A percentile compares a stretch with the other conserved stretches of the same genome.
These are phyloP conservation scores for Taxidea taxus DNA, from an alignment of 2,113 vertebrate genomes.

Conservation along the genomic window DNA sequence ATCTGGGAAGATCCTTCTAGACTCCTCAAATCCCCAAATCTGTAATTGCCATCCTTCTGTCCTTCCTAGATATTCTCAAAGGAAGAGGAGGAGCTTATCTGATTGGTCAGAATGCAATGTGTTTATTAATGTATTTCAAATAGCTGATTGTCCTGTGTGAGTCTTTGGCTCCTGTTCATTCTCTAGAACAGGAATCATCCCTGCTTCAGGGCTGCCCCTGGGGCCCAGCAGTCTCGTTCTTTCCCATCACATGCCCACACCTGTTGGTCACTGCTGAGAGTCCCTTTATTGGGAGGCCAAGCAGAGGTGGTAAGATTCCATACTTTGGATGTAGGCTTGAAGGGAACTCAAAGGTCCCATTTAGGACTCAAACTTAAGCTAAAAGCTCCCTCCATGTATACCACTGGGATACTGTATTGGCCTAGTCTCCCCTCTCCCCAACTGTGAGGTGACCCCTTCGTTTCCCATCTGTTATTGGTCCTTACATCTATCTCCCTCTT, in stretches of 20 bases:
- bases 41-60: not conserved
- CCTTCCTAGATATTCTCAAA: not conserved
- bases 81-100: not conserved
- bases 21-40: not conserved
- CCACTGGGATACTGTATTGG: not conserved
- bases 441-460: not conserved
- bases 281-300: not conserved
- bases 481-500: not conserved
- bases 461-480: not conserved
- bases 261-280: not conserved
- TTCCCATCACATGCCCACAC: not conserved
- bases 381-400: not conserved
- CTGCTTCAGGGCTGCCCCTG: not conserved
- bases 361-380: not conserved
- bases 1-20: not conserved
- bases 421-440: not conserved
- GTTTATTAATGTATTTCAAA: not conserved
- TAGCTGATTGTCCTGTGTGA: not conserved
- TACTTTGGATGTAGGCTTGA: not conserved
- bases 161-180: not conserved
- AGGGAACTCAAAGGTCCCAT: not conserved
- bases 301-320: not conserved
- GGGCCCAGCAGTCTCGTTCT: not conserved
- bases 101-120: not conserved
- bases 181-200: not conserved